These are phyloP conservation scores for Hydroisotoma schaefferi DNA, from an alignment of 2,888 invertebrate genomes.

Conservation along the genomic window DNA sequence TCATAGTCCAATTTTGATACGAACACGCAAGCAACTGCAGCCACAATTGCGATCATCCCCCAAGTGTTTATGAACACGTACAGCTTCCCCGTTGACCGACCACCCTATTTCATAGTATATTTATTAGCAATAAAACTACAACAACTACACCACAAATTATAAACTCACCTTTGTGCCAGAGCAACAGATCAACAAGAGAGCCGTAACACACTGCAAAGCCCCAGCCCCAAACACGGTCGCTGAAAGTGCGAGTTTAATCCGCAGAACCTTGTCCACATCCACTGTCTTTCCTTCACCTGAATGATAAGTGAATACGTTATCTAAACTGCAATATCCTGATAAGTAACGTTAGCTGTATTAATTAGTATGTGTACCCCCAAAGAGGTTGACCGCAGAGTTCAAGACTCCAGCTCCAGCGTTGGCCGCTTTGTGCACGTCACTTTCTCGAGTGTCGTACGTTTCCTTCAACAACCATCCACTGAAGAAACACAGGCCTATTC, in stretches of 20 bases:
- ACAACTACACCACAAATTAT: too few species aligned
- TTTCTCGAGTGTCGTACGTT: constrained; percentile 29
- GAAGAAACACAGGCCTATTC: constrained; percentile 30
- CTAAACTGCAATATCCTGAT: neutral
- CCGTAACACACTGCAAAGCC: constrained; percentile 37
- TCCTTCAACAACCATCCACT: constrained; percentile 36
- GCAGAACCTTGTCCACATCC: constrained; percentile 23
- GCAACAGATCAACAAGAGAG: constrained; percentile 38
- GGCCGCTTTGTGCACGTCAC: constrained; percentile 6
- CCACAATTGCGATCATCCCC: constrained; percentile 33
- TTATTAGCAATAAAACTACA: too few species aligned
- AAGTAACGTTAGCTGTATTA: neutral
- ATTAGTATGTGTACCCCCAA: constrained; percentile 22
- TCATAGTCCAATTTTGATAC: constrained; percentile 24
- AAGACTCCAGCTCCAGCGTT: neutral
- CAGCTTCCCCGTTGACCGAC: constrained; percentile 29
- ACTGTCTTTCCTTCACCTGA: too few species aligned
- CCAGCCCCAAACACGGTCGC: constrained; percentile 38
- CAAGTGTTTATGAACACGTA: constrained; percentile 39
- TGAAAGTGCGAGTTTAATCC: constrained; percentile 33
- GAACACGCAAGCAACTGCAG: constrained; percentile 36
- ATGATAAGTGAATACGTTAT: neutral
- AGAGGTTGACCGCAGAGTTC: neutral
- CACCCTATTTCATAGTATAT: neutral
- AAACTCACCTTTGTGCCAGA: constrained; percentile 36